Percentiles rank a stretch among this genome's conserved stretches.
These are phyloP conservation scores for Ianthella basta DNA, from an alignment of 37 sponge, comb jelly and placozoan species.

Conservation along the genomic window DNA sequence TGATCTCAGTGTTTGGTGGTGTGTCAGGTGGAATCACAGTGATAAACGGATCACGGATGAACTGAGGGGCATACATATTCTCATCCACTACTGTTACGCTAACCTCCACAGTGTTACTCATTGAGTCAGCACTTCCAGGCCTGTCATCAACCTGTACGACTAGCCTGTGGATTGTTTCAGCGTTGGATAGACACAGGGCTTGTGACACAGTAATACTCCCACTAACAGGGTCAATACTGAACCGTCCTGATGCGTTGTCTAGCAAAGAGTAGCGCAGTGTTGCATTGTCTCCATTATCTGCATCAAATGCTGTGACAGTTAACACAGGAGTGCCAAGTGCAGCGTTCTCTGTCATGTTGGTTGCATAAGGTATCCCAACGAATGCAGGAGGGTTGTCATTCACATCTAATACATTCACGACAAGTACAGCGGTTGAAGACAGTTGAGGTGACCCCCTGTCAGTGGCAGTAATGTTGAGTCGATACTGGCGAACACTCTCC, in stretches of 20 bases:
- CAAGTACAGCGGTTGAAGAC: slow-evolving; percentile 15
- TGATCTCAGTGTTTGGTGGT: neutral
- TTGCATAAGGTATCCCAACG: neutral
- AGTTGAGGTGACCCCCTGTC: slow-evolving; percentile 12
- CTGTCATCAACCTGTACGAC: neutral
- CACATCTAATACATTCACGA: slow-evolving; percentile 32
- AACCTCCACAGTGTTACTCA: slow-evolving; percentile 35
- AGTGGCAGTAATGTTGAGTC: slow-evolving; percentile 3
- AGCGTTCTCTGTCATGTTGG: neutral
- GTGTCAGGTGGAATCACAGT: slow-evolving; percentile 31
- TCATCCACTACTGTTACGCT: slow-evolving; percentile 53
- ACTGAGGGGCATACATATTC: slow-evolving; percentile 58
- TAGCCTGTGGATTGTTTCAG: neutral
- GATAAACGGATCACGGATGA: slow-evolving; percentile 27
- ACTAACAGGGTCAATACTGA: slow-evolving; percentile 30
- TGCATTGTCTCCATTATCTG: slow-evolving; percentile 5
- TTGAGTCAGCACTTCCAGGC: neutral
- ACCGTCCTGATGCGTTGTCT: slow-evolving; percentile 5
- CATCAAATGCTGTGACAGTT: neutral
- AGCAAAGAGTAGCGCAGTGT: neutral
- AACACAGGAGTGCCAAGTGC: neutral
- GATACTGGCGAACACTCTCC: neutral
- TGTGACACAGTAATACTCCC: slow-evolving; percentile 23
- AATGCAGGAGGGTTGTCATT: slow-evolving; percentile 44
- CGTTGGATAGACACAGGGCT: neutral